Base-by-base conservation (phyloP, 2,888 invertebrate genomes). In the Limulus polyphemus region DNA sequence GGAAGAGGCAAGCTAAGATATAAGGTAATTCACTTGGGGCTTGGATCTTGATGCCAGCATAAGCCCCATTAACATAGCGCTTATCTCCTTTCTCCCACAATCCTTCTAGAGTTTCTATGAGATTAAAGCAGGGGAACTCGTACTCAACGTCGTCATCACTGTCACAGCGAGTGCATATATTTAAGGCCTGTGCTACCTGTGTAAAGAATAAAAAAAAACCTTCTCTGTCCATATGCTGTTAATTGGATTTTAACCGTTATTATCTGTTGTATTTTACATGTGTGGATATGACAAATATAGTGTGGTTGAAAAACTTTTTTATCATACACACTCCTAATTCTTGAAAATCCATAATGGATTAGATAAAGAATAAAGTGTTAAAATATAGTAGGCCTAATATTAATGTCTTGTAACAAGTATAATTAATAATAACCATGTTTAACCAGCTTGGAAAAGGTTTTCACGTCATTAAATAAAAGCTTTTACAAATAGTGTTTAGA, bases 61-160 rank as follows among this genome's bases (percentile, higher is more conserved):
- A 65, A 7, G 56, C 63, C 5, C 60, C 65, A 12, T 60, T 63
- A 9, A 62, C 60, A 60, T 65, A 65, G 10, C 57, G 59, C 10
- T 63, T 47, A 47, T 65, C 63, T 1, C 61, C 59, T 17, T 63
- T 65, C 49, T 63, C 65, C 65, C 65, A 65, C 49, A 63, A 47
- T 12, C 61, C 61, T 51, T 65, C 63, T 12, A 63, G 65, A 1
- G 65, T 63, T 17, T 65, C 65, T 2, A 63, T 46, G 61, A 63
- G 62, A 55, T 65, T 65, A 58, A 85, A 83, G 70, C 84, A 83
- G 0, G 87, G 86, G 72, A 88, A 86, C 76, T 88, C 87, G 73
- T 84, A 87, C 71, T 86, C 85, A 13, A 83, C 77, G 71, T 86
- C 86, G 3, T 83, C 84, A 62, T 84, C 85, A 49, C 83, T 81